Evolutionary conservation across 2,797 vertebrate genomes (phyloP), one percentile per base, ranked within the genome.

Genomic region (Arnoldichthys spilopterus): DNA sequence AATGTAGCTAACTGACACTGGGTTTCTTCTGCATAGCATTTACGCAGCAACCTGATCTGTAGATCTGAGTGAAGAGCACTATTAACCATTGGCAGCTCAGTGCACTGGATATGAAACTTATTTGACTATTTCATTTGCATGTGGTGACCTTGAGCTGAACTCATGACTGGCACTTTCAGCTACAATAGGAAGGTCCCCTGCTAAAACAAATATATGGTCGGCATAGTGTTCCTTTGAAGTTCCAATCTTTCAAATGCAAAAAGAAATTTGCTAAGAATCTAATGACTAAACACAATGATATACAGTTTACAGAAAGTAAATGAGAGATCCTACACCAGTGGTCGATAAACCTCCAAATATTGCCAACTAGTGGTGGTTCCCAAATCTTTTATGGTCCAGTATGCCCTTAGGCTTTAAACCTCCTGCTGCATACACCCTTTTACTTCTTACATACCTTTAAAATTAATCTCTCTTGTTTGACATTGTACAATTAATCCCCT

Each of bases 121-220:
- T 28, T 63, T 63, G 72, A 74, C 28, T 73, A 34, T 40, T 49
- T 47, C 20, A 45, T 74, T 51, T 66, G 26, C 26, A 45, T 71
- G 32, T 56, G 58, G 45, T 74, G 28, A 51, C 45, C 54, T 37
- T 70, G 22, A 72, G 49, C 47, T 72, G 67, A 69, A 51, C 67
- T 45, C 47, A 6, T 51, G 66, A 26, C 15, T 49, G 26, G 47
- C 43, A 51, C 16, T 69, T n/a, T 69, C 67, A n/a, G 28, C 47
- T 6, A 67, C 64, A 47, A 47, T 47, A 32, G 67, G 67, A 69
- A 34, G 18, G 40, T 51, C 45, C 26, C 28, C 32, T 43, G 40
- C 43, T 62, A 22, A 26, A 5, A 22, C 30, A 13, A 24, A 34
- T 32, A 12, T 16, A 12, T 61, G 43, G 62, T 43, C 72, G 32